phyloP scores from a whole-genome alignment of 2,113 vertebrate genomes.

The Athene cunicularia region DNA sequence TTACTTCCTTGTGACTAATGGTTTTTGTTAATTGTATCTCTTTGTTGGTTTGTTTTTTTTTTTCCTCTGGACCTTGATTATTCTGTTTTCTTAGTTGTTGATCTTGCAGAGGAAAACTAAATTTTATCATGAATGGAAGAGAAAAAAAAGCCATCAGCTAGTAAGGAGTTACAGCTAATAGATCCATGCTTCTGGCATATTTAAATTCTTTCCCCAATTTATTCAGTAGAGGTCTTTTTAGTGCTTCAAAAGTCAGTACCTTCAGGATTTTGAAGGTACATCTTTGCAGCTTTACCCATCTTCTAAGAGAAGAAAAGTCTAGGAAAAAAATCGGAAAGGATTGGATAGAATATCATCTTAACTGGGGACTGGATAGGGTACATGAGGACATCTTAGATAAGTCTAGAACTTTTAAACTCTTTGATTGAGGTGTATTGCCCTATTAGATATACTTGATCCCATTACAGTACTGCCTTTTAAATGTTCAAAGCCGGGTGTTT shows the following conservation, averaged over 20 bases:
- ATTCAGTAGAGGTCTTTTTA: not conserved
- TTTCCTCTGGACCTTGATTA: not conserved
- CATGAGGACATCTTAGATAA: not conserved
- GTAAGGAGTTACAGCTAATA: not conserved
- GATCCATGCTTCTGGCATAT: not conserved
- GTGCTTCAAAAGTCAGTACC: not conserved
- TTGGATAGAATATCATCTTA: not conserved
- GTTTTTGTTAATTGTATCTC: not conserved
- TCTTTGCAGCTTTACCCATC: not conserved
- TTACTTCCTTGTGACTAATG: not conserved
- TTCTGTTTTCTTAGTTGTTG: not conserved
- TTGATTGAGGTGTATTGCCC: not conserved
- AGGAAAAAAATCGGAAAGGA: not conserved
- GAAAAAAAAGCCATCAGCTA: not conserved
- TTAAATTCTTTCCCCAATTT: not conserved
- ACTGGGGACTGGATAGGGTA: not conserved
- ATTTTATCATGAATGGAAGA: not conserved
- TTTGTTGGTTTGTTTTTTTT: not conserved
- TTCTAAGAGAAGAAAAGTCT: not conserved
- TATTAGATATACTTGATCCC: not conserved
- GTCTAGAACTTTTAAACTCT: not conserved
- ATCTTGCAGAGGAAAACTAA: not conserved
- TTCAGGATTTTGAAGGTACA: not conserved
- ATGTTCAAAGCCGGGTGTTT: not conserved
- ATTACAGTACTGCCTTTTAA: not conserved